Evolutionary conservation across 2,888 invertebrate genomes (phyloP), one percentile per base, ranked within the genome.

Genomic region (Cetonia aurata): DNA sequence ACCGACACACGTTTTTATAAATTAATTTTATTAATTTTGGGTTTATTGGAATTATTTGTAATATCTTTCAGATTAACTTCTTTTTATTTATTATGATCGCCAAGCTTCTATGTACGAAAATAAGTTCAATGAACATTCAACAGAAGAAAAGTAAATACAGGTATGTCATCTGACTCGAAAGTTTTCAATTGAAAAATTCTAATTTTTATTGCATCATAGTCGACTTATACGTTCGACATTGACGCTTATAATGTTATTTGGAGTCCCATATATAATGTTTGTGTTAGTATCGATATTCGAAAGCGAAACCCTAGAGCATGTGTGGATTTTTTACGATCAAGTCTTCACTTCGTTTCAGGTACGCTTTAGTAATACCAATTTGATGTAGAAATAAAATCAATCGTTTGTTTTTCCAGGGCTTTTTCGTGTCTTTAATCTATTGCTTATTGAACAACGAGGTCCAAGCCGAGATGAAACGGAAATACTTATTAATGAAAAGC

Each of bases 391-490:
- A 33, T 33, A 33, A 6, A 33, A 33, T 6, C 6, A 33, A 37
- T 37, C 6, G 10, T n/a, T 69, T 53, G n/a, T 15, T 44, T 48
- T 82, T 82, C 67, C 80, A 91, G 90, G 91, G 91, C 12, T 86
- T 88, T 52, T 86, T 90, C 71, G 88, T 91, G 41, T 89, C 90
- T 3, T 78, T 90, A 6, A 83, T 91, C 6, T 91, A 91, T 79
- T 91, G 91, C 78, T 85, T 91, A 68, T 77, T 90, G 71, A 91
- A 91, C 77, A 87, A 87, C 46, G 91, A 91, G 82, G 91, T 91
- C 0, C 84, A 85, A 55, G 80, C 83, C 4, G 88, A 88, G 79
- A 77, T 88, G 31, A 82, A 78, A 69, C 77, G 81, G 60, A 82
- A 80, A 74, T 82, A 82, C 56, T 62, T 73, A 25, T 76, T 78